Base-by-base conservation (phyloP, 2,113 vertebrate species). In the Sander lucioperca region DNA sequence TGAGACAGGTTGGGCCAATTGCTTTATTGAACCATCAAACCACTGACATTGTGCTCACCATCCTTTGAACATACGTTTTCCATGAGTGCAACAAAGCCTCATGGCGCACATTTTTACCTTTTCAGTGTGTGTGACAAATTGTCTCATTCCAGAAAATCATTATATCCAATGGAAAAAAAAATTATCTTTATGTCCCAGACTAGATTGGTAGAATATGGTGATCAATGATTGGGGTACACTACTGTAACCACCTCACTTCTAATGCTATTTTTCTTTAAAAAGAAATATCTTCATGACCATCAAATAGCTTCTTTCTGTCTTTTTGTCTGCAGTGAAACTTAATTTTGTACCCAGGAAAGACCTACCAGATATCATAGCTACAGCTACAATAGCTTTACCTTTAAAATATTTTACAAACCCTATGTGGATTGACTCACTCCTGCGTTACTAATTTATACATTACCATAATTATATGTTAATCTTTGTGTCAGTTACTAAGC, bases 61-160 rank as follows among this genome's bases (percentile, higher is more conserved):
- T 33, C 6, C 56, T 74, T 62, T 56, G 47, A 82, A 48, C 47
- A 21, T 19, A 4, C 4, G 16, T 16, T 77, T 65, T 58, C n/a
- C 66, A 71, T 39, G 51, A 43, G 43, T 51, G 59, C 59, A 51
- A 18, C 27, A 43, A 77, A 1, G 16, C 4, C 21, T 4, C 12
- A n/a, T 77, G 80, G 57, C 23, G 56, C 65, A 75, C 15, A 14
- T 33, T 59, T 59, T 63, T 27, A 70, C 33, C 12, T 79, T 69
- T 61, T 4, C 27, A 69, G 21, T 13, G 36, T 4, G 36, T 16
- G 50, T n/a, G 19, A 73, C 62, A 67, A 74, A 61, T 15, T 16
- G 19, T 14, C 21, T 18, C 27, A 1, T 10, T 62, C 23, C 9
- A 27, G 23, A 56, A 76, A 39, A 48, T 19, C 6, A 68, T 30